phyloP scores from a whole-genome alignment of 2,797 vertebrate genomes.

The Tinamus major region DNA sequence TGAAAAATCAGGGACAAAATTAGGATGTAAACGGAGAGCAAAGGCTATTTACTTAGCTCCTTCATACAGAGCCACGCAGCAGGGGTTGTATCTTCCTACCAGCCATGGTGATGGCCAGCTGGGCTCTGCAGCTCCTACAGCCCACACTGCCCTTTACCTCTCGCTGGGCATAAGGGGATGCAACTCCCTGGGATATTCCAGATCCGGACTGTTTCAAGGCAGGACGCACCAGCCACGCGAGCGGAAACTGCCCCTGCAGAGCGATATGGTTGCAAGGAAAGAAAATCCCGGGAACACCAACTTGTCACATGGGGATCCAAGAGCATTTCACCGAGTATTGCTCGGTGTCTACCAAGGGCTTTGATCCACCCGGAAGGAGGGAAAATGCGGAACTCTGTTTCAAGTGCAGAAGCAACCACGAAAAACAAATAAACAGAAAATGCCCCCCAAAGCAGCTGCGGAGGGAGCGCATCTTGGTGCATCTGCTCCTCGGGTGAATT shows the following conservation, averaged over 20 bases:
- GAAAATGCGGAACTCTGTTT: neutral
- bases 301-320: accelerated
- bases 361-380: neutral
- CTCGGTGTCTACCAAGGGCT: neutral
- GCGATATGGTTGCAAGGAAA: neutral
- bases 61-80: accelerated
- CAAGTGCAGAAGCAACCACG: neutral
- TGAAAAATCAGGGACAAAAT: neutral
- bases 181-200: neutral
- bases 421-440: neutral
- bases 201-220: too few relatives aligned
- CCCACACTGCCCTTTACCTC: too few relatives aligned
- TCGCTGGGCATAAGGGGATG: accelerated
- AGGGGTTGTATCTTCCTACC: accelerated
- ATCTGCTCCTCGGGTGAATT: neutral
- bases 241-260: accelerated
- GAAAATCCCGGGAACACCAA: neutral
- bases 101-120: accelerated
- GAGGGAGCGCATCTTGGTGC: accelerated
- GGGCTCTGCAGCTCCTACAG: neutral
- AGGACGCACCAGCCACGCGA: too few relatives aligned
- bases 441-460: neutral
- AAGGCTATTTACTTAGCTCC: neutral
- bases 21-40: neutral
- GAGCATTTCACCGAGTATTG: neutral